Base-by-base conservation (phyloP, 2,888 invertebrate species). In the Tetrapedia diversipes region DNA sequence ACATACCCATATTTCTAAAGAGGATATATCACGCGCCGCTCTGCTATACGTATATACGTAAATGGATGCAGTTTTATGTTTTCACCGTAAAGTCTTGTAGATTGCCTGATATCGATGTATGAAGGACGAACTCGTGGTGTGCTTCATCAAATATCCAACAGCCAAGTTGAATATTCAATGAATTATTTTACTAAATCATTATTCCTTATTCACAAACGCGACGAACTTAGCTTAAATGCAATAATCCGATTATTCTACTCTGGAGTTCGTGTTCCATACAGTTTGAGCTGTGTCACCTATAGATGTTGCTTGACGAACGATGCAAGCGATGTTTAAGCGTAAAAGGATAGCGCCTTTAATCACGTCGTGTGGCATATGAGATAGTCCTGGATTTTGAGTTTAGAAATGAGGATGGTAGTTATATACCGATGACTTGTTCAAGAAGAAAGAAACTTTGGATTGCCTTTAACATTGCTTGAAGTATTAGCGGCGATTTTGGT, bases 401-500 rank as follows among this genome's bases (percentile, higher is more conserved):
- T 72, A 68, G 70, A 74, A 81, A 80, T 78, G 78, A 79, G 65
- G 70, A 79, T 83, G 85, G 72, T 74, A 77, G 51, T 78, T 77
- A 79, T 76, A 68, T 80, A 84, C 79, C 79, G 79, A 65, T 82
- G 86, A 82, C 78, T 80, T 80, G 70, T 74, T 79, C 68, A 70
- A 66, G 65, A 78, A 77, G 60, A 75, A 70, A 74, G 39, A 79
- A 80, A 65, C 57, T 73, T 67, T 65, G 37, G 67, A 53, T 60
- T 69, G 68, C 61, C 57, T 75, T 63, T 67, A 56, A 51, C 37
- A 34, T 65, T 71, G 71, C 59, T 76, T 51, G 68, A 63, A 71
- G 29, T 83, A 86, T 90, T 91, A 92, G 86, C 91, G 91, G 76
- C 91, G 91, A 71, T 87, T 91, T 66, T 89, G 88, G 69, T 90